Evolutionary conservation across 2,797 vertebrate species (phyloP), one percentile per base, ranked within the genome.

Genomic region (Odontamblyopus rebecca): DNA sequence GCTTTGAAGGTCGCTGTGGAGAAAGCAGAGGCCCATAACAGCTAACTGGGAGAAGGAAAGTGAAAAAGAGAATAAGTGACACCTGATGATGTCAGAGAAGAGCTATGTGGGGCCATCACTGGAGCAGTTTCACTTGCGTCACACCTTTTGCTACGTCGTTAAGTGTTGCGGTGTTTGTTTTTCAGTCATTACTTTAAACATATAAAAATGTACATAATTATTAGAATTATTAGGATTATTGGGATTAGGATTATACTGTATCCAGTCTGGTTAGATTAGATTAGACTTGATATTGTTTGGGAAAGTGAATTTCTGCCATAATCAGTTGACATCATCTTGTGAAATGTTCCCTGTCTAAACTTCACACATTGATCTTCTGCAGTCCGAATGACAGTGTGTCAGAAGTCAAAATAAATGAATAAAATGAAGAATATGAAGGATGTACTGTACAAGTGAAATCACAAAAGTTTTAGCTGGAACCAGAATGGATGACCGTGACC

Each of bases 1-100:
- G 88, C 79, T 90, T 90, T 76, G 82, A 74, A 84, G 73, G 86
- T 76, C 35, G 2, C 77, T 27, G 79, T 80, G 81, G 77, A 87
- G 85, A 87, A 88, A 66, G 74, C 75, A 68, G 74, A 6, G 75
- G 75, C 78, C 51, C 50, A 48, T 59, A 19, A 23, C 29, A 62
- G 44, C 82, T 48, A 48, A 48, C 89, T 88, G 86, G 83, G 83
- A 81, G 85, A 87, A 74, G 71, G 68, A 27, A 67, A 44, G 61
- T 72, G 0, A 26, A 56, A 72, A 65, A 54, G 67, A 69, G 76
- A 85, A 70, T 51, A 74, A 82, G 68, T 71, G 66, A 54, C 75
- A 74, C n/a, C 69, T 78, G 73, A 75, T 78, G 81, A 82, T 0
- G 4, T 1, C 29, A 50, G 51, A 53, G 75, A 78, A 63, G 67